Percentiles rank a stretch among this genome's conserved stretches.
Evolutionary conservation across 2,797 vertebrate species (phyloP).

Genomic region (Pantherophis vulpinus): DNA sequence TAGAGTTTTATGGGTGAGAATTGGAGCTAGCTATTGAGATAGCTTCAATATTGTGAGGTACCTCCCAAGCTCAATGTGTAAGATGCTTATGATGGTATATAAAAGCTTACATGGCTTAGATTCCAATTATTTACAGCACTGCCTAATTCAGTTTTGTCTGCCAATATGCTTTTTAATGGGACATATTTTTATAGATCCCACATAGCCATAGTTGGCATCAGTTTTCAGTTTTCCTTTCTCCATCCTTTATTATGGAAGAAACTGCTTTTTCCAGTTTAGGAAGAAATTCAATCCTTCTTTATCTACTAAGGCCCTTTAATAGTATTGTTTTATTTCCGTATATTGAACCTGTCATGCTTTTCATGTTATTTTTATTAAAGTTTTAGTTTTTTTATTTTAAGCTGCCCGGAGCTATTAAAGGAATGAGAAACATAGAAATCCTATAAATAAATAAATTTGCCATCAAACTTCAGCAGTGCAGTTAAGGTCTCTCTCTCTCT

Average conservation of each 20-base stretch:
- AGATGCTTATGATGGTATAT: not conserved
- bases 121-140: not conserved
- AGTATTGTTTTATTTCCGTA: not conserved
- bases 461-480: not conserved
- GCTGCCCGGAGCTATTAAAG: not conserved
- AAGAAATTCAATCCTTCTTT: not conserved
- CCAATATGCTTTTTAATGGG: not conserved
- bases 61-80: not conserved
- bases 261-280: not conserved
- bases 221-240: not conserved
- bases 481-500: not conserved
- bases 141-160: not conserved
- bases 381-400: not conserved
- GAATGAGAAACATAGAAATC: not conserved
- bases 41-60: not conserved
- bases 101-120: not conserved
- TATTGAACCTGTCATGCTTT: not conserved
- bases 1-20: not conserved
- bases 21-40: not conserved
- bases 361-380: not conserved
- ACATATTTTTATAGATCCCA: not conserved
- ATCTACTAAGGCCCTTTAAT: not conserved
- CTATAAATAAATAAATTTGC: not conserved
- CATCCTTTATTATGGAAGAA: not conserved
- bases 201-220: not conserved